A percentile compares a stretch with the other conserved stretches of the same genome.
Conservation (phyloP, 2,113 vertebrate genomes). For the Nannospalax galili region DNA sequence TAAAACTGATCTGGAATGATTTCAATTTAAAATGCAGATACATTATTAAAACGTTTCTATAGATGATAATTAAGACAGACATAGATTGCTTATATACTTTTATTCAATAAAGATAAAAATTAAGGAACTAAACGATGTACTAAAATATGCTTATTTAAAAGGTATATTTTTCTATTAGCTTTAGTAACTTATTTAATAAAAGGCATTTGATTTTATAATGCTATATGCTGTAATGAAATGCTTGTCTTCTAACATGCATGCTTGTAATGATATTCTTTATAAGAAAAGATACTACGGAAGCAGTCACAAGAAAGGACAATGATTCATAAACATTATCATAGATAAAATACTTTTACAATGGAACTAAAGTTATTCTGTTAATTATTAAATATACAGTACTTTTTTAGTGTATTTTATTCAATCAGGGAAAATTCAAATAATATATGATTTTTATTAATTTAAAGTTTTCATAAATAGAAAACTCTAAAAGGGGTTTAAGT, state of each 20-base stretch:
- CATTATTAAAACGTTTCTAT: neutral
- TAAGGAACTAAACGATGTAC: neutral
- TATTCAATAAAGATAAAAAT: neutral
- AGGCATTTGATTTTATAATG: neutral
- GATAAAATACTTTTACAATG: neutral
- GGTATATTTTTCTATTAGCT: neutral
- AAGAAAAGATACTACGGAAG: neutral
- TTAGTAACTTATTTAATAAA: neutral
- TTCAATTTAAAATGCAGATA: neutral
- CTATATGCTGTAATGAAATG: neutral
- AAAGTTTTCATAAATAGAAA: neutral
- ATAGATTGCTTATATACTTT: neutral
- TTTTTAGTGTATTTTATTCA: neutral
- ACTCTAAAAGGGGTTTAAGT: neutral
- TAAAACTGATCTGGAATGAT: neutral
- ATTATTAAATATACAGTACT: neutral
- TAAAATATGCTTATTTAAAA: neutral
- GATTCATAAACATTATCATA: neutral
- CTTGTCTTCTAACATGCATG: neutral
- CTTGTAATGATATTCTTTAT: neutral
- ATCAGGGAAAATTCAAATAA: neutral
- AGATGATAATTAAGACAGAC: neutral
- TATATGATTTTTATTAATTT: neutral
- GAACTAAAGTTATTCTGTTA: neutral
- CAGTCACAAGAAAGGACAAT: neutral